These are phyloP conservation scores for Calyptommatus sinebrachiatus DNA, from an alignment of 2,113 vertebrate genomes.

Conservation along the genomic window DNA sequence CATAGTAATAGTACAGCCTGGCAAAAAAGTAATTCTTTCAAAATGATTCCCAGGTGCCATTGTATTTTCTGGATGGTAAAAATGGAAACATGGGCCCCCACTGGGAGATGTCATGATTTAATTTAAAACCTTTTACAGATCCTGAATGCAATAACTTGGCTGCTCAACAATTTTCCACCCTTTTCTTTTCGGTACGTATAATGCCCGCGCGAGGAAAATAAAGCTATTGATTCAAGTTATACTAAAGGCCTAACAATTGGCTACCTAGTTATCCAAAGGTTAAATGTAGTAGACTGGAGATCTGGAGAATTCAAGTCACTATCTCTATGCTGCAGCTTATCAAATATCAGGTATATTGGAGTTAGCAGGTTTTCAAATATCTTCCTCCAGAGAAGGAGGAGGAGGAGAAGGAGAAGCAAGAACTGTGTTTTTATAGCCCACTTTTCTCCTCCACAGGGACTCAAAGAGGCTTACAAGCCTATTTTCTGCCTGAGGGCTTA, in stretches of 20 bases:
- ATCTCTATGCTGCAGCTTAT: too few species aligned
- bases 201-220: not conserved
- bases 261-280: not conserved
- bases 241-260: not conserved
- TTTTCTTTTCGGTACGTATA: not conserved
- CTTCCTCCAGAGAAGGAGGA: too few species aligned
- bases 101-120: not conserved
- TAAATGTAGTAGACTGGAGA: not conserved
- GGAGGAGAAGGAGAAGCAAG: too few species aligned
- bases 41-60: conserved; percentile 1
- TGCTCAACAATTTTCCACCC: not conserved
- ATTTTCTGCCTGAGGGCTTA: too few species aligned
- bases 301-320: not conserved
- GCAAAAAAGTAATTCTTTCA: not conserved
- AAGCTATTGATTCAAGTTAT: not conserved
- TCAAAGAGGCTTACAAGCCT: too few species aligned
- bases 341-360: not conserved
- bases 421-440: too few species aligned
- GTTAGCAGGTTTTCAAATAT: too few species aligned
- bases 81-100: not conserved
- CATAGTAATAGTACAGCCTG: not conserved
- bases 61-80: not conserved
- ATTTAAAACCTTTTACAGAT: conserved; percentile 25
- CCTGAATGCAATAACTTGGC: conserved; percentile 1
- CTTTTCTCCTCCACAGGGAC: too few species aligned